Percentiles rank a stretch among this genome's conserved stretches.
Conservation (phyloP, 2,113 vertebrate species). For the Emberiza fucata region DNA sequence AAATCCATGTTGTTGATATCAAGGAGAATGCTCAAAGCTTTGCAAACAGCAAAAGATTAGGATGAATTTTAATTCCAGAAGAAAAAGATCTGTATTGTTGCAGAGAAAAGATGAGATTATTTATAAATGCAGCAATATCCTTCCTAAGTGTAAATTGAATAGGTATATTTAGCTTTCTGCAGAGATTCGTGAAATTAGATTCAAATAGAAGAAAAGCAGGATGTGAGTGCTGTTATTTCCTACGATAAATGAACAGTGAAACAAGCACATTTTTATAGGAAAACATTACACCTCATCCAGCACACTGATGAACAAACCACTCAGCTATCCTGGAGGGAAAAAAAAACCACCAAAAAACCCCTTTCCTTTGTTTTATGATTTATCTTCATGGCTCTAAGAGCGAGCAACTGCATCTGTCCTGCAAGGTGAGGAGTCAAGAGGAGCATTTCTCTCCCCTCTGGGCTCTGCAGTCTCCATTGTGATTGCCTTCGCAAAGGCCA, state of each 20-base stretch:
- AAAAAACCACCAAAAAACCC: fast-evolving
- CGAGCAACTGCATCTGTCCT: background rate
- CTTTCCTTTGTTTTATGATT: background rate
- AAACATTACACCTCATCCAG: background rate
- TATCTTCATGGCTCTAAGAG: background rate
- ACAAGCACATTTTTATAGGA: background rate
- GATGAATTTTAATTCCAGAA: constrained; percentile 11
- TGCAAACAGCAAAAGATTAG: background rate
- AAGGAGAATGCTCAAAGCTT: background rate
- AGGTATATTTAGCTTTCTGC: constrained; percentile 36
- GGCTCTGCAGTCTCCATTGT: background rate
- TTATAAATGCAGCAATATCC: constrained; percentile 27
- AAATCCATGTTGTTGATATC: background rate
- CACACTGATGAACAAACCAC: background rate
- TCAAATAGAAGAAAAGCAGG: background rate
- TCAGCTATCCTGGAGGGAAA: background rate
- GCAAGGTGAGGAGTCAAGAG: background rate
- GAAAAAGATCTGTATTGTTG: background rate
- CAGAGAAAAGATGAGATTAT: background rate
- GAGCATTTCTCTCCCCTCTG: background rate
- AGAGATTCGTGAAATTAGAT: constrained; percentile 32
- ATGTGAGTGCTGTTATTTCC: background rate
- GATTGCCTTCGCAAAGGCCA: background rate
- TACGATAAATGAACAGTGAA: constrained; percentile 20
- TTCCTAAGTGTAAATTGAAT: constrained; percentile 16